Percentiles rank a stretch among this genome's conserved stretches.
phyloP scores from a whole-genome alignment of 1,140 invertebrate genomes.

The Bradysia coprophila region DNA sequence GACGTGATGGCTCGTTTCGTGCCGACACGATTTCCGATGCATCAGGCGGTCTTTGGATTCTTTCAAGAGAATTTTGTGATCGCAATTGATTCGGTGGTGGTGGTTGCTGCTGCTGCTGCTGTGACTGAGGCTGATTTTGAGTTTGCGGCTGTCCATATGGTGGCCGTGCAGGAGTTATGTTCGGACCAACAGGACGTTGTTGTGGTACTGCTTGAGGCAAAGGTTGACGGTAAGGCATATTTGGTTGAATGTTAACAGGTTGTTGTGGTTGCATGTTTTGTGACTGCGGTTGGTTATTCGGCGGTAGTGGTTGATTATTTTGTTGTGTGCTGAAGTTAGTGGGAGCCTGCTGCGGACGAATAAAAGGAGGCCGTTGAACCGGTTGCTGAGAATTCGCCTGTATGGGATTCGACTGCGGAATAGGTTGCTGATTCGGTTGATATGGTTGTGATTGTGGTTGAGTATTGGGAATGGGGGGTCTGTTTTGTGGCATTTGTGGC shows the following conservation, averaged over 20 bases:
- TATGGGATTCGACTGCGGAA: not conserved
- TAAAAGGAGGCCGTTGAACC: not conserved
- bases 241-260: too few relatives aligned
- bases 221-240: too few relatives aligned
- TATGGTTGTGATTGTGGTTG: not conserved
- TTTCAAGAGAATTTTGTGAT: not conserved
- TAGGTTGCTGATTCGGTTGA: not conserved
- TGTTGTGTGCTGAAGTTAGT: not conserved
- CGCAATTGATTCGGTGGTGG: not conserved
- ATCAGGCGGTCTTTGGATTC: not conserved
- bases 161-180: conserved; percentile 14
- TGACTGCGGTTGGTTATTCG: not conserved
- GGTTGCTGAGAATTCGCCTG: not conserved
- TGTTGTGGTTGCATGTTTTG: too few relatives aligned
- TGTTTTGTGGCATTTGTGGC: too few relatives aligned
- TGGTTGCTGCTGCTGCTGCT: not conserved
- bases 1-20: not conserved
- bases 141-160: conserved; percentile 3
- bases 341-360: not conserved
- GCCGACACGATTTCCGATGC: not conserved
- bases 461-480: not conserved
- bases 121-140: not conserved
- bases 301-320: not conserved
- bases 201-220: too few relatives aligned
- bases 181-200: not conserved